Percentiles rank a stretch among this genome's conserved stretches.
Evolutionary conservation across 2,797 vertebrate genomes (phyloP).

Genomic region (Alexandromys oeconomus): DNA sequence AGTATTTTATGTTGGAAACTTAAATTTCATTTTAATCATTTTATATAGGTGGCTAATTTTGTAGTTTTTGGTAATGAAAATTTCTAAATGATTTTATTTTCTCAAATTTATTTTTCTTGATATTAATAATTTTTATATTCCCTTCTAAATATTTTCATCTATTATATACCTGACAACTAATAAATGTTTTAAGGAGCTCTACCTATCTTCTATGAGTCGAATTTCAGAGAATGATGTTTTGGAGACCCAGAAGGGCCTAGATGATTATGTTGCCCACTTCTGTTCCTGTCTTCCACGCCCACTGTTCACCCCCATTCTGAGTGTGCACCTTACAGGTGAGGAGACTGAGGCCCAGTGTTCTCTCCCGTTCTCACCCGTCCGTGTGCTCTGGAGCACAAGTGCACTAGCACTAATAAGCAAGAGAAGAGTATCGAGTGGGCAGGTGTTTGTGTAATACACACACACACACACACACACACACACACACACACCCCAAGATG

Average conservation of each 20-base stretch:
- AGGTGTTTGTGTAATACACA: neutral
- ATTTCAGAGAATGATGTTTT: conserved; percentile 4
- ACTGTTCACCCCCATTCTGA: neutral
- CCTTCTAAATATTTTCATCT: conserved; percentile 39
- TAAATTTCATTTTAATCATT: conserved; percentile 56
- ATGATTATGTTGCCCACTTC: neutral
- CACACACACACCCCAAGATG: neutral
- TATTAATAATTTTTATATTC: conserved; percentile 3
- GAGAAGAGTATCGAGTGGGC: neutral
- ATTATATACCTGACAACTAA: neutral
- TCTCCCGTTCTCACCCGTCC: neutral
- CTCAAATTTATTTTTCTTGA: conserved; percentile 36
- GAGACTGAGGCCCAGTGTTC: neutral
- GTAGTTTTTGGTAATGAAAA: conserved; percentile 17
- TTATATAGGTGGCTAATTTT: neutral
- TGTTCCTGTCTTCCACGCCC: too few species aligned
- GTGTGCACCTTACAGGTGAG: neutral
- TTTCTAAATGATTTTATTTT: conserved; percentile 43
- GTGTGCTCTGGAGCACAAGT: neutral
- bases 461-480: neutral
- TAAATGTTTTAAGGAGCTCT: conserved; percentile 18
- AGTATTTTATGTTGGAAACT: conserved; percentile 35
- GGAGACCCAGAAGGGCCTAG: neutral
- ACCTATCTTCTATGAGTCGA: neutral
- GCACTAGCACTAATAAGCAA: too few species aligned